Percentiles rank a stretch among this genome's conserved stretches.
Evolutionary conservation across 2,113 vertebrate species (phyloP).

Genomic region (Tupaia tana): DNA sequence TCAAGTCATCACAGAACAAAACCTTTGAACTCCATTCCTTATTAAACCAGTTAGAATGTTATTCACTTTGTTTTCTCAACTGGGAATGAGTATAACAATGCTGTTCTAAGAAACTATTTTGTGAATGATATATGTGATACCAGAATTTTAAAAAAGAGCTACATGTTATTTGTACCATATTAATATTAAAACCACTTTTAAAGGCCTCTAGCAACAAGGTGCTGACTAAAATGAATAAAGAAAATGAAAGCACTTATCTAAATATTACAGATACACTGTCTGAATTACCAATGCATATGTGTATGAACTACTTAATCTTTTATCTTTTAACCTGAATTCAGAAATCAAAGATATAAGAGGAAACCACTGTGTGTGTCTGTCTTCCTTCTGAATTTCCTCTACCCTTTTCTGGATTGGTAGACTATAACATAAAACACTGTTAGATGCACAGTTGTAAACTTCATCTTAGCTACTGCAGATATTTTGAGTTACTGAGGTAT

Average conservation of each 20-base stretch:
- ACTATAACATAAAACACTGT: background rate
- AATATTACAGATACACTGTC: background rate
- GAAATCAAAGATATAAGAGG: background rate
- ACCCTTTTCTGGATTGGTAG: background rate
- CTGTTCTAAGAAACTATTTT: background rate
- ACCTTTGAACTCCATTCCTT: background rate
- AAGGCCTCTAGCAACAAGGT: background rate
- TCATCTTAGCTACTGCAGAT: background rate
- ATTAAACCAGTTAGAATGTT: conserved; percentile 1
- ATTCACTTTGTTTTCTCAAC: background rate
- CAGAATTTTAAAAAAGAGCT: background rate
- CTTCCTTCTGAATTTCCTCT: background rate
- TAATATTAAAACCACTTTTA: background rate
- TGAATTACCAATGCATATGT: background rate
- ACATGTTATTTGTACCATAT: background rate
- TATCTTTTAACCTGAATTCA: background rate
- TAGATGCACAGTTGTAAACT: background rate
- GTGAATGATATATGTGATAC: background rate
- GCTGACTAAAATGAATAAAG: background rate
- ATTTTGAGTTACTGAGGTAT: background rate
- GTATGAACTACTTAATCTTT: background rate
- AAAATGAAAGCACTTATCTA: background rate
- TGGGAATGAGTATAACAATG: background rate
- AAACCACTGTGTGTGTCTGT: background rate
- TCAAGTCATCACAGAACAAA: background rate